Percentiles rank a stretch among this genome's conserved stretches.
Evolutionary conservation across 2,797 vertebrate genomes (phyloP).

Genomic region (Onychomys arenicola): DNA sequence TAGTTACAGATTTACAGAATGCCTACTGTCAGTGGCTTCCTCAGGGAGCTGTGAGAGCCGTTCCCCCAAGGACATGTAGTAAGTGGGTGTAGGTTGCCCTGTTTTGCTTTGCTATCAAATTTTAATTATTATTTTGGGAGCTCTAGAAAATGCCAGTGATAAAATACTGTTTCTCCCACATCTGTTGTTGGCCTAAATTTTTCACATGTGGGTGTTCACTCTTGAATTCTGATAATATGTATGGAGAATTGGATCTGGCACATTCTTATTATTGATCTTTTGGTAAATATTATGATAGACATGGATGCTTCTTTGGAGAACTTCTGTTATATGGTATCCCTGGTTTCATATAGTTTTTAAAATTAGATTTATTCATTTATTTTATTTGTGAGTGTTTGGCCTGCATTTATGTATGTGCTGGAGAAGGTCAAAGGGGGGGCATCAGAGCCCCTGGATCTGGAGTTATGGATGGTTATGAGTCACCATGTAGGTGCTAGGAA

Average conservation of each 20-base stretch:
- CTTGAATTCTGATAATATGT: constrained; percentile 11
- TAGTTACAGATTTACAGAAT: constrained; percentile 5
- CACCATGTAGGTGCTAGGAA: neutral
- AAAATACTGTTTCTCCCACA: neutral
- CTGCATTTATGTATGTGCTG: neutral
- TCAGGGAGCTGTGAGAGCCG: neutral
- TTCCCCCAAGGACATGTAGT: neutral
- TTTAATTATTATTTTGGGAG: neutral
- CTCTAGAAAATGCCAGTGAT: neutral
- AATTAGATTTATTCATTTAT: too few relatives aligned
- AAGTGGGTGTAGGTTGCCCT: neutral
- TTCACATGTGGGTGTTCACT: neutral
- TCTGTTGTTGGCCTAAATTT: neutral
- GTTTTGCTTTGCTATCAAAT: neutral
- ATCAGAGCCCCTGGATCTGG: neutral
- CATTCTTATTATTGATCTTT: constrained; percentile 4
- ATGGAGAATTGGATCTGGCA: neutral
- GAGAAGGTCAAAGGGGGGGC: neutral
- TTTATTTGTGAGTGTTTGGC: neutral
- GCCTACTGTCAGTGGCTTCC: neutral
- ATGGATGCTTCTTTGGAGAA: neutral
- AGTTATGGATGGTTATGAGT: neutral
- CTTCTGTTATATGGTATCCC: neutral
- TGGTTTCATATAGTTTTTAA: neutral
- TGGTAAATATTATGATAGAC: neutral